Base-by-base conservation (phyloP, 2,888 invertebrate species). In the Amphiduros pacificus region DNA sequence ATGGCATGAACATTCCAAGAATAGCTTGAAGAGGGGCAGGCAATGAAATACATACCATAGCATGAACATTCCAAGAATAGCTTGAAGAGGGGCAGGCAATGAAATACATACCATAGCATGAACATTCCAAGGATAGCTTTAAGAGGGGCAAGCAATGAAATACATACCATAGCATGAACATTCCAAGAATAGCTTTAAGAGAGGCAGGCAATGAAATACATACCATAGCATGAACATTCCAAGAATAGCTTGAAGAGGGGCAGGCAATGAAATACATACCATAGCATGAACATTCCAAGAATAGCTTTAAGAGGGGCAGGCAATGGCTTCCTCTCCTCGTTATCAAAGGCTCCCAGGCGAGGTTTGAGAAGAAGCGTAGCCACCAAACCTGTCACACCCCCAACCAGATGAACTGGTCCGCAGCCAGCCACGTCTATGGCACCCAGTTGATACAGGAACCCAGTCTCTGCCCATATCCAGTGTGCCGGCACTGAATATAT, bases 281-380 rank as follows among this genome's bases (percentile, higher is more conserved):
- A 76, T 9, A 76, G 55, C 61, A 75, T 75, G 44, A 76, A 75
- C 53, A 74, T 57, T n/a, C 76, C 80, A 0, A 81, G 66, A 14
- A 75, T 61, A 2, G 72, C 66, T 31, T 72, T 73, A 1, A 70
- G 63, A 5, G 75, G 71, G 2, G 58, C 52, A 2, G 58, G 61
- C 20, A 61, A 11, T 1, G 41, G 57, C 9, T 27, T 20, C 22
- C 59, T 6, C 29, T 31, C 49, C 1, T 17, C 2, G 6, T 20
- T 24, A 24, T 64, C 58, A 80, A 93, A 94, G 11, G 82, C 86
- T 0, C 66, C 93, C 2, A 92, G 81, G 1, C 94, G 86, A 0
- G 94, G 94, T 0, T 93, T 93, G 60, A 95, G 84, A 91, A 94
- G 92, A 28, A 91, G 85, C 0, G 94, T 92, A 29, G 93, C 92